Evolutionary conservation across 2,888 invertebrate genomes (phyloP).

Genomic region (Tribolium freemani): DNA sequence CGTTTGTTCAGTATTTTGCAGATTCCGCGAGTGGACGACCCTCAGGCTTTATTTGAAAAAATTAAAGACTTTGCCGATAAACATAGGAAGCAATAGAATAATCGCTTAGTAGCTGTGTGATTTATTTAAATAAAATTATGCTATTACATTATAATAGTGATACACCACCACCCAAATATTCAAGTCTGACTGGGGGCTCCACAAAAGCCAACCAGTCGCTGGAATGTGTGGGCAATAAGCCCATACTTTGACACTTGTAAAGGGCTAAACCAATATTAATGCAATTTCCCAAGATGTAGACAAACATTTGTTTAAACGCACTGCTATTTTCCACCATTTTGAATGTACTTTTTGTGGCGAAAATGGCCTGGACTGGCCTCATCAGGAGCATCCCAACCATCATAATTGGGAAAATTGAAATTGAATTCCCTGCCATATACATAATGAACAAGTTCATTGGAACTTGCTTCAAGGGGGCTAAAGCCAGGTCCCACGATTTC

Average conservation of each 20-base stretch:
- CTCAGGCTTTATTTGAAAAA: slow-evolving; percentile 79
- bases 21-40: slow-evolving; percentile 90
- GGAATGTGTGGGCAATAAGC: slow-evolving; percentile 94
- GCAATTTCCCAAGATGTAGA: slow-evolving; percentile 93
- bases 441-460: slow-evolving; percentile 99
- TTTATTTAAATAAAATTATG: slow-evolving; percentile 48
- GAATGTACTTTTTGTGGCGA: slow-evolving; percentile 90
- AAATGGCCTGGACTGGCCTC: slow-evolving; percentile 94
- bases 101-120: slow-evolving; percentile 48
- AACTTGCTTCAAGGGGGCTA: slow-evolving; percentile 95
- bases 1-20: slow-evolving; percentile 63
- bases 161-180: slow-evolving; percentile 88
- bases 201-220: slow-evolving; percentile 99
- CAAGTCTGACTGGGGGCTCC: slow-evolving; percentile 87
- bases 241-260: slow-evolving; percentile 99
- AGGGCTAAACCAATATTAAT: slow-evolving; percentile 92
- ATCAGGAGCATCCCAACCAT: slow-evolving; percentile 99
- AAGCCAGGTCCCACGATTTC: slow-evolving; percentile 96
- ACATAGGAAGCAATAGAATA: slow-evolving; percentile 71
- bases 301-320: slow-evolving; percentile 90
- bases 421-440: slow-evolving; percentile 99
- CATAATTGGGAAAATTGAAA: slow-evolving; percentile 99
- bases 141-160: slow-evolving; percentile 70
- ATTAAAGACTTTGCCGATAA: slow-evolving; percentile 79
- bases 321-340: slow-evolving; percentile 95